phyloP scores from a whole-genome alignment of 1,140 invertebrate genomes.

The Aphelenchoides avenae region DNA sequence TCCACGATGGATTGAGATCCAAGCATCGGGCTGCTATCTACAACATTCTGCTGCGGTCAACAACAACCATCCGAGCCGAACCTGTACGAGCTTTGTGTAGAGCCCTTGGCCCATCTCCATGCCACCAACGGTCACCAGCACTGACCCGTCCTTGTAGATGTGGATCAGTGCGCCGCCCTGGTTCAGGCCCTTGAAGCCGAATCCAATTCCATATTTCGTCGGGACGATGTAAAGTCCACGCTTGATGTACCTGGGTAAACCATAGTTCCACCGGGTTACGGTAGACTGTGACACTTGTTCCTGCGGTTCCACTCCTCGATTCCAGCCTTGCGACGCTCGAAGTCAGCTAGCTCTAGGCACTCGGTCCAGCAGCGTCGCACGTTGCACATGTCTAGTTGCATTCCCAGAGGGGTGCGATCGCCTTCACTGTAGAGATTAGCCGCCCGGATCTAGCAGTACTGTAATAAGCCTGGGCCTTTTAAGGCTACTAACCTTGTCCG shows the following conservation, averaged over 20 bases:
- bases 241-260: too few species aligned
- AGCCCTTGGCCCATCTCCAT: conserved; percentile 25
- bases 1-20: conserved; percentile 60
- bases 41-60: too few species aligned
- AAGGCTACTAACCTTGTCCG: conserved; percentile 60
- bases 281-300: conserved; percentile 78
- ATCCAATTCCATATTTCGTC: conserved; percentile 80
- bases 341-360: conserved; percentile 71
- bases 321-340: conserved; percentile 65
- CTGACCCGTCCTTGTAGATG: conserved; percentile 22
- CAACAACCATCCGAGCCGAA: too few species aligned
- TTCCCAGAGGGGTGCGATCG: conserved; percentile 74
- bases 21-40: conserved; percentile 14
- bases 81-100: conserved; percentile 21
- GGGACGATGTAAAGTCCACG: conserved; percentile 77
- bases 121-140: conserved; percentile 24
- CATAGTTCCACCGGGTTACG: too few species aligned
- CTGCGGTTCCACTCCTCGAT: conserved; percentile 73
- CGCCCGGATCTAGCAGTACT: conserved; percentile 63
- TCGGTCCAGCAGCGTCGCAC: conserved; percentile 76
- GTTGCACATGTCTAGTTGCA: conserved; percentile 72
- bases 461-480: background rate
- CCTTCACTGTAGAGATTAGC: conserved; percentile 79
- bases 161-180: conserved; percentile 63
- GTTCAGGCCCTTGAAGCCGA: conserved; percentile 73